A percentile compares a stretch with the other conserved stretches of the same genome.
These are phyloP conservation scores for Podarcis lilfordi DNA, from an alignment of 2,797 vertebrate species.

Conservation along the genomic window DNA sequence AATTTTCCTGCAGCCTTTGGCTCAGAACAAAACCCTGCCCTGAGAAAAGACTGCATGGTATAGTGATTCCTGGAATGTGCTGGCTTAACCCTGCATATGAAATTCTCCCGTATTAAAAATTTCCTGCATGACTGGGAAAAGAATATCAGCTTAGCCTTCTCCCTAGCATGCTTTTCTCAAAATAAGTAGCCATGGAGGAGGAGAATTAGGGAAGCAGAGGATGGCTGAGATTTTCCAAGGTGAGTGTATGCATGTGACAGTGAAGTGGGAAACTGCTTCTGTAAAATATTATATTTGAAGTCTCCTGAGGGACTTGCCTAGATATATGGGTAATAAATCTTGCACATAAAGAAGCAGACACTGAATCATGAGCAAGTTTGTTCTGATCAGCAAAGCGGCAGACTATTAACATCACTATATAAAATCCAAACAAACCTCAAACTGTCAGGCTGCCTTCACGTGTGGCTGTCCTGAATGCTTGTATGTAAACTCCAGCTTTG, in stretches of 20 bases:
- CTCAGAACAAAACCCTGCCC: neutral
- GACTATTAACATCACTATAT: neutral
- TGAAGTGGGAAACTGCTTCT: neutral
- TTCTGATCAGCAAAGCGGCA: conserved; percentile 2
- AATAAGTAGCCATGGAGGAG: neutral
- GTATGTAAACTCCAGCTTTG: neutral
- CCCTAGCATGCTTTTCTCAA: neutral
- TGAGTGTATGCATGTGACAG: neutral
- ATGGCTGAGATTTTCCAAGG: neutral
- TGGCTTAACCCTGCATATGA: neutral
- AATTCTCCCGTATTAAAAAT: neutral
- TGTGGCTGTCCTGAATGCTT: neutral
- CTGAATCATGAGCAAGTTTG: neutral
- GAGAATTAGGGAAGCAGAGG: neutral
- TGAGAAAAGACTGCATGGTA: neutral
- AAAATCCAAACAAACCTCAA: neutral
- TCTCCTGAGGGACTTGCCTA: neutral
- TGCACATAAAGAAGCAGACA: neutral
- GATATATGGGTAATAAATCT: neutral
- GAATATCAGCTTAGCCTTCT: no score
- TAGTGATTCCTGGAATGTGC: neutral
- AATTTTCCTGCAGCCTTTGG: neutral
- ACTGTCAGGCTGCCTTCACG: conserved; percentile 10
- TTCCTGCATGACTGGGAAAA: neutral
- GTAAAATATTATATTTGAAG: conserved; percentile 5